phyloP scores from a whole-genome alignment of 1,140 invertebrate species.

The Galleria mellonella region DNA sequence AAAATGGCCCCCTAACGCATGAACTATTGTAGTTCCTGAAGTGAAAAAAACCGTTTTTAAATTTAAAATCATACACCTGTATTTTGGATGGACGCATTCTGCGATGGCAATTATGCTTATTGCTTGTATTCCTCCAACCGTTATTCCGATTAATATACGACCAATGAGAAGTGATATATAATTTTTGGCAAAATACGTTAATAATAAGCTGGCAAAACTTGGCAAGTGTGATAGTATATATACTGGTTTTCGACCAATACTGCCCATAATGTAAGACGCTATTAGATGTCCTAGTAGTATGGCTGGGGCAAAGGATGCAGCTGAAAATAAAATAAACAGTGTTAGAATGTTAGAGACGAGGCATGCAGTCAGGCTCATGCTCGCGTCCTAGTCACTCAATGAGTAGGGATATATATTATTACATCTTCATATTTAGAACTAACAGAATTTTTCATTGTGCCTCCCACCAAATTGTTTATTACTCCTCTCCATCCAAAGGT shows the following conservation, averaged over 20 bases:
- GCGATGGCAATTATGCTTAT: constrained; percentile 50
- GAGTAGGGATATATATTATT: too few relatives aligned
- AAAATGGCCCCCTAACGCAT: constrained; percentile 32
- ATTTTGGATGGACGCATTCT: constrained; percentile 44
- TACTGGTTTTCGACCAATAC: constrained; percentile 30
- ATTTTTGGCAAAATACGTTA: constrained; percentile 33
- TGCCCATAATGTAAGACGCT: constrained; percentile 41
- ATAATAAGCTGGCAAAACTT: constrained; percentile 34
- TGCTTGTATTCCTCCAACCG: constrained; percentile 34
- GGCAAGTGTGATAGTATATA: constrained; percentile 31
- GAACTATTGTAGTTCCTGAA: constrained; percentile 34
- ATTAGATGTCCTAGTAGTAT: constrained; percentile 36
- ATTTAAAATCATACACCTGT: constrained; percentile 50
- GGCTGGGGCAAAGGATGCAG: constrained; percentile 33
- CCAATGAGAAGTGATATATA: constrained; percentile 32
- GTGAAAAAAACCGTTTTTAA: constrained; percentile 46
- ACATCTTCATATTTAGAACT: too few relatives aligned
- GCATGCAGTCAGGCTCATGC: too few relatives aligned
- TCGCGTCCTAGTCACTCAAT: too few relatives aligned
- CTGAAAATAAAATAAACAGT: constrained; percentile 23
- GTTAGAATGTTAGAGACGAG: too few relatives aligned
- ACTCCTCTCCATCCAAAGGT: too few relatives aligned
- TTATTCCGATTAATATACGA: constrained; percentile 34
- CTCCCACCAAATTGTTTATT: too few relatives aligned
- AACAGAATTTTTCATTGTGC: too few relatives aligned